phyloP scores from a whole-genome alignment of 2,888 invertebrate genomes.

The Hymenopus coronatus region DNA sequence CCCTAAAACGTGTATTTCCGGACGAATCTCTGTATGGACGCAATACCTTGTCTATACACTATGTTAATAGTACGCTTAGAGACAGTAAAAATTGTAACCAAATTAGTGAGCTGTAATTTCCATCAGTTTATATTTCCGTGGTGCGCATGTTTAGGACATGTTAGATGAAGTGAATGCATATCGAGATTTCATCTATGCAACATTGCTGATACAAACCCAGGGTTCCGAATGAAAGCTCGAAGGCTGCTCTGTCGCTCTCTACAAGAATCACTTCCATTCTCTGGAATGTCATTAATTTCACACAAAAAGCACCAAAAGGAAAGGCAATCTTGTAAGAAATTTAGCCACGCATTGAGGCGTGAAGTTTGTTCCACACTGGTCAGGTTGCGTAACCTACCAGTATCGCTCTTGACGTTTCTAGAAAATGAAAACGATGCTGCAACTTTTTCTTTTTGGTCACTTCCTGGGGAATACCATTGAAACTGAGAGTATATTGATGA shows the following conservation, averaged over 20 bases:
- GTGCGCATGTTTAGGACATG: no score
- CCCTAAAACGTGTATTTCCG: no score
- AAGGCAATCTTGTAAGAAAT: background rate
- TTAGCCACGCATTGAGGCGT: background rate
- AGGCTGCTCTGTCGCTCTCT: background rate
- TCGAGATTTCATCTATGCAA: background rate
- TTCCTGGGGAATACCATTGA: background rate
- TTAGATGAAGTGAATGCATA: background rate
- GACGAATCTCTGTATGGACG: no score
- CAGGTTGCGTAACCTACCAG: background rate
- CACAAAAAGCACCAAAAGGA: background rate
- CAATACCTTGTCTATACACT: no score
- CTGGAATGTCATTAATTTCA: background rate
- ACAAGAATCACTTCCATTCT: background rate
- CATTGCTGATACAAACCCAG: no score
- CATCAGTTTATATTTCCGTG: no score
- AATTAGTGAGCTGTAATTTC: no score
- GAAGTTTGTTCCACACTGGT: background rate
- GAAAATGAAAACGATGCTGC: background rate
- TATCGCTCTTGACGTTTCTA: background rate
- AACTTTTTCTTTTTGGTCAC: background rate
- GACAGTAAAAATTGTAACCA: no score
- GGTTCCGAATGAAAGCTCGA: background rate
- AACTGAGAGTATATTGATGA: background rate
- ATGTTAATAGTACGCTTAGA: no score